Evolutionary conservation across 2,888 invertebrate species (phyloP), one percentile per base, ranked within the genome.

Genomic region (Psylliodes chrysocephalus): DNA sequence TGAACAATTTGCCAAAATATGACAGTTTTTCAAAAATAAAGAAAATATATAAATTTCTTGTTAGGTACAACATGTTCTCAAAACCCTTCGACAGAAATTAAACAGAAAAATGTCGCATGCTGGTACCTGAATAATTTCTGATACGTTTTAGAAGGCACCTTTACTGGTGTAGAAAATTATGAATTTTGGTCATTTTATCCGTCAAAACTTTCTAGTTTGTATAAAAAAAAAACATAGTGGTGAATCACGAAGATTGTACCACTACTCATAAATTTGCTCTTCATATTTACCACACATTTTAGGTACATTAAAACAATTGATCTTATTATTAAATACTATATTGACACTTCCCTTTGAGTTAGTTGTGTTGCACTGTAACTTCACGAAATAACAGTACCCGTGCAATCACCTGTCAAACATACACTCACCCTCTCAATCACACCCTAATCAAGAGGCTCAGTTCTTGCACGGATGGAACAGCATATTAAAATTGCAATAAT

Each of bases 351-450:
- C 60, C 57, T 61, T 47, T 60, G 28, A 65, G 64, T 63, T 60
- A 33, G 18, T 53, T 54, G 49, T 63, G 56, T 56, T 56, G 47
- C 62, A 47, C 49, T 52, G 60, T 30, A 51, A 51, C 15, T 49
- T 62, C 51, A 54, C 60, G 51, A 61, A 60, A 67, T 66, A 66
- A 76, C 77, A 78, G 77, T 77, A 78, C 76, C 77, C 78, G 78
- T 79, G 78, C 79, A 78, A 78, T 78, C 79, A 80, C 78, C 79
- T 80, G 79, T 79, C 80, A 80, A 77, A 75, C 78, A 76, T 77
- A 73, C 77, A 74, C 68, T 68, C 75, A 76, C 67, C 68, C 75
- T 71, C 71, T 70, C 75, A 75, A 66, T 71, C 77, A 77, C 72
- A 75, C 75, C 73, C 71, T 76, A 72, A 73, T 72, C 73, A 72